A percentile compares a stretch with the other conserved stretches of the same genome.
phyloP scores from a whole-genome alignment of 2,888 invertebrate species.

The Leptinotarsa rubiginosa region DNA sequence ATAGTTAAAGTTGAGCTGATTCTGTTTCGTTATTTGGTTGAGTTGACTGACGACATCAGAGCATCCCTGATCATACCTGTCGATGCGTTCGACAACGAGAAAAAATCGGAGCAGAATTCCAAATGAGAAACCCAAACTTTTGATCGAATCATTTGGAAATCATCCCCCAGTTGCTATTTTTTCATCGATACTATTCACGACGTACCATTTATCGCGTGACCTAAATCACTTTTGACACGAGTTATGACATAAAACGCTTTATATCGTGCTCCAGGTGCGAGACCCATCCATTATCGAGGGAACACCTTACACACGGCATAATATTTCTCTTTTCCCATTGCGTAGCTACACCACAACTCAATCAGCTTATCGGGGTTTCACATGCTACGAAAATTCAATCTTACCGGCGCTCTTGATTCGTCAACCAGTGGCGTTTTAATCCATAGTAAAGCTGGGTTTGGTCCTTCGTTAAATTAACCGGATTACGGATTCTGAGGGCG shows the following conservation, averaged over 20 bases:
- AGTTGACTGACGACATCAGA: too few relatives aligned
- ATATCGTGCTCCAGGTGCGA: constrained; percentile 7
- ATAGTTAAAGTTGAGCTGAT: too few relatives aligned
- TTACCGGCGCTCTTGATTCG: constrained; percentile 6
- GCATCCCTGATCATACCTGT: too few relatives aligned
- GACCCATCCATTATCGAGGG: constrained; percentile 1
- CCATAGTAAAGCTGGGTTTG: constrained; percentile 11
- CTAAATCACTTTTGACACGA: neutral
- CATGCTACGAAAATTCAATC: constrained; percentile 31
- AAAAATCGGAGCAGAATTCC: too few relatives aligned
- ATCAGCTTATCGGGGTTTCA: constrained; percentile 18
- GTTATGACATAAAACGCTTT: constrained; percentile 7
- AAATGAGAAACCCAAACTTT: too few relatives aligned
- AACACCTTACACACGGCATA: constrained; percentile 2
- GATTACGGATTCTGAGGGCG: neutral
- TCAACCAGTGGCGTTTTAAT: constrained; percentile 18
- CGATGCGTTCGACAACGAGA: too few relatives aligned
- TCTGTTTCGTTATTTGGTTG: too few relatives aligned
- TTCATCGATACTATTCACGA: neutral
- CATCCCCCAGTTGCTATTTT: neutral
- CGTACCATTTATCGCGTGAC: neutral
- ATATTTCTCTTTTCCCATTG: constrained; percentile 26
- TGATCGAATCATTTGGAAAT: neutral
- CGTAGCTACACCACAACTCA: constrained; percentile 33
- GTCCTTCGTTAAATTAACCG: neutral